Conservation (phyloP, 2,113 vertebrate genomes). For the Antechinus flavipes region DNA sequence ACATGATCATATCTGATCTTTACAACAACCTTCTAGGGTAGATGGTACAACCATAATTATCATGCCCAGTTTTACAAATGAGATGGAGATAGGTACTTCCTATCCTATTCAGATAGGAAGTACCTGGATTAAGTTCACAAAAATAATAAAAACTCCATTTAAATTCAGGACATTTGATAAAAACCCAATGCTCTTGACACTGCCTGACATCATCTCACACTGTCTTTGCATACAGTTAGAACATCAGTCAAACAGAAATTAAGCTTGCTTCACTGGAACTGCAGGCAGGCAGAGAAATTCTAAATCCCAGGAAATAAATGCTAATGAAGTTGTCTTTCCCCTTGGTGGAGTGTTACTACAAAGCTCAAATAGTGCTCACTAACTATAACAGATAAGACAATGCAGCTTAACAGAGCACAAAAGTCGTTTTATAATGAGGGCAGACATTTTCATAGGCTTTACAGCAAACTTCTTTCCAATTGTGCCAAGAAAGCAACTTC, state of each 20-base stretch:
- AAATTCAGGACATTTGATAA: background rate
- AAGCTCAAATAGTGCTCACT: background rate
- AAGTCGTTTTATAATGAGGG: slow-evolving; percentile 61
- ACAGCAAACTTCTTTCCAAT: slow-evolving; percentile 67
- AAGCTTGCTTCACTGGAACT: slow-evolving; percentile 20
- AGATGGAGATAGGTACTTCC: background rate
- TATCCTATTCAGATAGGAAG: background rate
- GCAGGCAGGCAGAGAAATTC: slow-evolving; percentile 7
- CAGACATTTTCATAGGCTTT: slow-evolving; percentile 73
- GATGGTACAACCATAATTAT: background rate
- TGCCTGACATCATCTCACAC: background rate
- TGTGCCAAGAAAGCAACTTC: slow-evolving; percentile 66
- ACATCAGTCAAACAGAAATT: background rate
- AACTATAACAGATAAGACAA: slow-evolving; percentile 20
- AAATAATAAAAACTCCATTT: background rate
- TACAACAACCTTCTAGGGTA: background rate
- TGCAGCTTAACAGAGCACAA: slow-evolving; percentile 33
- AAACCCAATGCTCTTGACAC: background rate
- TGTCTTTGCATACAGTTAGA: background rate
- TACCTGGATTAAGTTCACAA: background rate
- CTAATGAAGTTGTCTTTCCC: slow-evolving; percentile 19
- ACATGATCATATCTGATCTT: background rate
- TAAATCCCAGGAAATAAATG: background rate
- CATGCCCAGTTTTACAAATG: background rate
- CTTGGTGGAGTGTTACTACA: background rate